Conservation (phyloP, 2,888 invertebrate species). For the Andrena trimmerana region DNA sequence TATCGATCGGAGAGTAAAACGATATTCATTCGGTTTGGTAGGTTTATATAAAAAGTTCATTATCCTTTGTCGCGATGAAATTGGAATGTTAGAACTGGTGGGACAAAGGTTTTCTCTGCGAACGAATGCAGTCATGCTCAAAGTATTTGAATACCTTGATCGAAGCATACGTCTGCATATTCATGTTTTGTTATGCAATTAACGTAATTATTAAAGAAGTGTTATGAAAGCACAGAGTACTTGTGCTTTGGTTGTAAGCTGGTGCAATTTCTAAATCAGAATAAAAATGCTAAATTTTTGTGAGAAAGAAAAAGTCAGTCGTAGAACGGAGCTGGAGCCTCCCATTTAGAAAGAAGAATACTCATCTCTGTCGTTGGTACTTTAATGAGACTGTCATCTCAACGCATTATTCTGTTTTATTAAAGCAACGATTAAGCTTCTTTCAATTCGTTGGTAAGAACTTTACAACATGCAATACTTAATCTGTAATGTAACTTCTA, state of each 20-base stretch:
- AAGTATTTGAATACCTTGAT: background rate
- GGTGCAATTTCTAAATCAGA: constrained; percentile 46
- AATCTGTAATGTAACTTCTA: constrained; percentile 60
- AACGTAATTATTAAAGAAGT: constrained; percentile 21
- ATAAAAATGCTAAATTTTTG: constrained; percentile 11
- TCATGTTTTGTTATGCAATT: constrained; percentile 19
- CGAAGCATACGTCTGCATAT: background rate
- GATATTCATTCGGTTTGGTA: constrained; percentile 42
- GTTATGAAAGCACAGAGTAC: constrained; percentile 13
- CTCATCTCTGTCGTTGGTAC: constrained; percentile 67
- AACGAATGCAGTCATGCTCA: background rate
- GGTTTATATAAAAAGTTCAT: constrained; percentile 20
- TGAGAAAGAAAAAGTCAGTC: constrained; percentile 16
- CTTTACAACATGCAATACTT: constrained; percentile 60
- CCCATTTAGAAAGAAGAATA: constrained; percentile 46
- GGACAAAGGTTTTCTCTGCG: constrained; percentile 31
- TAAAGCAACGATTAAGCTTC: constrained; percentile 44
- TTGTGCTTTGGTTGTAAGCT: constrained; percentile 39
- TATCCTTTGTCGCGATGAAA: constrained; percentile 19
- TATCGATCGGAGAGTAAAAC: constrained; percentile 41
- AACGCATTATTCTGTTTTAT: constrained; percentile 54
- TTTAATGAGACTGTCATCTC: constrained; percentile 69
- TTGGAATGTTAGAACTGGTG: constrained; percentile 26
- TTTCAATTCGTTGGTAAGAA: constrained; percentile 49
- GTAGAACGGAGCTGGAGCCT: constrained; percentile 48